Conservation (phyloP, 2,797 vertebrate genomes). For the Galaxias olidus region DNA sequence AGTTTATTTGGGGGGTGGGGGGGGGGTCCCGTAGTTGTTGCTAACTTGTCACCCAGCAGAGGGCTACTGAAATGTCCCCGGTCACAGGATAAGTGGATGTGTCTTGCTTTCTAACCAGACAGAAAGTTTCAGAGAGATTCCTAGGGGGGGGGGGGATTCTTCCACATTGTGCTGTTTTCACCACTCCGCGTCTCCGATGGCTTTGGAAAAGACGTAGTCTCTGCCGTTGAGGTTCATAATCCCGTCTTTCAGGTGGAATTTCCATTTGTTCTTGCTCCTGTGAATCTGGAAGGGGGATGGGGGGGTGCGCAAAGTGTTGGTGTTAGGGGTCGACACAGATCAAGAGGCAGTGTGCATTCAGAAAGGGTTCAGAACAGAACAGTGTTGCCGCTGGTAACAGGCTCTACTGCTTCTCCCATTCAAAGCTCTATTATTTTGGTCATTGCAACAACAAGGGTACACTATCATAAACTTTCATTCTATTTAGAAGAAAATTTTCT, state of each 20-base stretch:
- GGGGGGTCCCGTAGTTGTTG: constrained; percentile 40
- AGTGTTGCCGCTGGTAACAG: no score
- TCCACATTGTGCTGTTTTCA: constrained; percentile 67
- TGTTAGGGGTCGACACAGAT: constrained; percentile 32
- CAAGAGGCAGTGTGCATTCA: neutral
- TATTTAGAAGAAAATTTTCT: no score
- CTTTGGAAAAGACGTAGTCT: constrained; percentile 99
- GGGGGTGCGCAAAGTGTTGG: constrained; percentile 49
- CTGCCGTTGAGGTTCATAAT: constrained; percentile 99
- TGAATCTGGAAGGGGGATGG: constrained; percentile 83
- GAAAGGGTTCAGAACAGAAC: no score
- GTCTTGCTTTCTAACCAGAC: constrained; percentile 57
- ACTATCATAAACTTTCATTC: no score
- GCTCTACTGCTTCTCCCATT: no score
- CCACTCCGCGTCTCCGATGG: constrained; percentile 99
- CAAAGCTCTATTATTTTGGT: no score
- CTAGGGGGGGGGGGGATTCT: neutral
- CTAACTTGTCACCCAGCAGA: constrained; percentile 42
- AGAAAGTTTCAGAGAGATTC: constrained; percentile 57
- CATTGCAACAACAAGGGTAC: no score
- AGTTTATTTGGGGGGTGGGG: constrained; percentile 54
- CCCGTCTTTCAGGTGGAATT: constrained; percentile 99
- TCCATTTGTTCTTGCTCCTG: constrained; percentile 99
- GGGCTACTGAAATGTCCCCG: constrained; percentile 66
- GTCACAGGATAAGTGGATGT: constrained; percentile 66